Base-by-base conservation (phyloP, 2,888 invertebrate genomes). In the Tetranychus truncatus region DNA sequence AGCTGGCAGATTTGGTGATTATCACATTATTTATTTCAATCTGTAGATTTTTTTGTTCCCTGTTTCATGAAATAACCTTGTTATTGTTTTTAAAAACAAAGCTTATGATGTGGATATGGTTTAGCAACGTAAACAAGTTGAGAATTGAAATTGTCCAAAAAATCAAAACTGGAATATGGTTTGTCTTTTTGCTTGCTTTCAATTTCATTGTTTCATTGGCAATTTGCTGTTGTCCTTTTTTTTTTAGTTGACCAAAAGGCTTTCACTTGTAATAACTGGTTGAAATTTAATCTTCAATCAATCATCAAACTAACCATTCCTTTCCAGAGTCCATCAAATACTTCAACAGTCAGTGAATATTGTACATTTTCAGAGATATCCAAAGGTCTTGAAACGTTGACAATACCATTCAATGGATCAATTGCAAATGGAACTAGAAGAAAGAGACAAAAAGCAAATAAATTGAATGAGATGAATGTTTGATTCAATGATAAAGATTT, bases 351-450 rank as follows among this genome's bases (percentile, higher is more conserved):
- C 21, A 80, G 77, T 34, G 79, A 77, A 74, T 80, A 80, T 72
- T 81, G 80, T 73, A 79, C 77, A 66, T 76, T 78, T 73, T 80
- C 80, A 1, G 80, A 79, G 7, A 80, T 79, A 71, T 80, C 80
- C 71, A 80, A 66, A 34, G 78, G 78, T 74, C 80, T 75, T 0
- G 78, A 77, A 0, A 93, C 91, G 1, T 91, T 91, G 72, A 93
- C 91, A 0, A 91, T 90, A 6, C 93, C 93, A 0, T 91, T 90
- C 77, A 88, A 86, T 81, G 92, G 91, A 84, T 92, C 92, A 44
- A 93, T 91, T 5, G 91, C 92, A 83, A 93, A 92, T 6, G 93
- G 93, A n/a, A 92, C 92, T 89, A 83, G 18, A 84, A 85, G 76
- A 24, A 69, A 11, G 21, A 34, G 34, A 34, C 4, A 34, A 34